phyloP scores from a whole-genome alignment of 1,140 invertebrate species.

The Ceratina japonica region DNA sequence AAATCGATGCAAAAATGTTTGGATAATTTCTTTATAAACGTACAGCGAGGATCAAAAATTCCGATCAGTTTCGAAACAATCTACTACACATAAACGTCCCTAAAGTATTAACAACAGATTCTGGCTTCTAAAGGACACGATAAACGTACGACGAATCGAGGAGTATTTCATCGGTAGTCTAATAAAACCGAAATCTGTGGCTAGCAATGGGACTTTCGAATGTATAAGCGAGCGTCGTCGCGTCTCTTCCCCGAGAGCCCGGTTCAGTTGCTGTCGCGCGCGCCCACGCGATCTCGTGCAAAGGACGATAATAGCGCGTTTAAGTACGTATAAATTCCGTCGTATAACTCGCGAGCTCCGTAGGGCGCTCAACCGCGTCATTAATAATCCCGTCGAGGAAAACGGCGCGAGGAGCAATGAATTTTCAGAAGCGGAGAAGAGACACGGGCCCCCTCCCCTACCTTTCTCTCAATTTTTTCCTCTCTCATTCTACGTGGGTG shows the following conservation, averaged over 20 bases:
- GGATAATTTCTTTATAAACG: no score
- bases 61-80: no score
- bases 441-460: background rate
- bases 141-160: no score
- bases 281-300: constrained; percentile 49
- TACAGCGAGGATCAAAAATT: no score
- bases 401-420: constrained; percentile 48
- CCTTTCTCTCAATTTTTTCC: background rate
- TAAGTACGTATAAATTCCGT: constrained; percentile 51
- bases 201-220: constrained; percentile 19
- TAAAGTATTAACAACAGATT: no score
- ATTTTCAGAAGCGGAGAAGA: constrained; percentile 39
- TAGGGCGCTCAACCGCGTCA: constrained; percentile 38
- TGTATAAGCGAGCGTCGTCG: background rate
- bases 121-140: no score
- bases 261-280: constrained; percentile 35
- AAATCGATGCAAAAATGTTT: no score
- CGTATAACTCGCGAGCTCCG: constrained; percentile 42
- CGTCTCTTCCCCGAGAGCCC: constrained; percentile 11
- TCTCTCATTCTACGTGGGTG: constrained; percentile 37
- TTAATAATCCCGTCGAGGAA: constrained; percentile 41
- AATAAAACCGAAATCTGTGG: no score
- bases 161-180: no score
- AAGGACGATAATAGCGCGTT: constrained; percentile 49
- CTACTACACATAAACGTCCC: no score